phyloP scores from a whole-genome alignment of 2,113 vertebrate genomes.

The Pantherophis guttatus region DNA sequence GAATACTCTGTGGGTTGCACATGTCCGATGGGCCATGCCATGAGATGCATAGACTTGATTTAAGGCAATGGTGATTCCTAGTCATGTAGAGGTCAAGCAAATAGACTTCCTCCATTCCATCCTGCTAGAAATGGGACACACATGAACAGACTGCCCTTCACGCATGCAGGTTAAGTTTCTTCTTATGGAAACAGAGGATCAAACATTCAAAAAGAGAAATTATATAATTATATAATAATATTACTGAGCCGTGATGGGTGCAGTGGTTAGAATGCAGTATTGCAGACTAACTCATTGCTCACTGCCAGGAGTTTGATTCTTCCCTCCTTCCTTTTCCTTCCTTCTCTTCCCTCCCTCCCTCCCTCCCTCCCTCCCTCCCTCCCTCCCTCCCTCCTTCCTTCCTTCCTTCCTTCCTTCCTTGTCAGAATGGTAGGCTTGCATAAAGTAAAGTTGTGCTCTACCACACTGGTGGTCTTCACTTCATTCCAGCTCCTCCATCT shows the following conservation, averaged over 20 bases:
- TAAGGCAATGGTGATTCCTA: not conserved
- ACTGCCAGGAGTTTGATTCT: no score
- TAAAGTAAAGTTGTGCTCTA: not conserved
- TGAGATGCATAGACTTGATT: not conserved
- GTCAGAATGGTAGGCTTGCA: not conserved
- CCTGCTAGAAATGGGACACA: not conserved
- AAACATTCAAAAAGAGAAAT: not conserved
- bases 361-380: no score
- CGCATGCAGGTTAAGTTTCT: not conserved
- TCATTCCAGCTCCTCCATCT: not conserved
- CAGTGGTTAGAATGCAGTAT: no score
- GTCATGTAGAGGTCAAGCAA: not conserved
- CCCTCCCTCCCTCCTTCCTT: no score
- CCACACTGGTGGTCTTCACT: not conserved
- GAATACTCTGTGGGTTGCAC: not conserved
- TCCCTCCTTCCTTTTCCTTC: no score
- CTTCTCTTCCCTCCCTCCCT: no score
- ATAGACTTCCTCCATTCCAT: not conserved
- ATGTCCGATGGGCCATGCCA: not conserved
- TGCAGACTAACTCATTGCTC: no score
- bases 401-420: not conserved
- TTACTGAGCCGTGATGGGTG: not conserved
- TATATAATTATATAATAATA: no score
- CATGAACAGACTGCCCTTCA: not conserved
- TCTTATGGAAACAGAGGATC: not conserved